These are phyloP conservation scores for Synanthedon vespiformis DNA, from an alignment of 2,888 invertebrate species.

Conservation along the genomic window DNA sequence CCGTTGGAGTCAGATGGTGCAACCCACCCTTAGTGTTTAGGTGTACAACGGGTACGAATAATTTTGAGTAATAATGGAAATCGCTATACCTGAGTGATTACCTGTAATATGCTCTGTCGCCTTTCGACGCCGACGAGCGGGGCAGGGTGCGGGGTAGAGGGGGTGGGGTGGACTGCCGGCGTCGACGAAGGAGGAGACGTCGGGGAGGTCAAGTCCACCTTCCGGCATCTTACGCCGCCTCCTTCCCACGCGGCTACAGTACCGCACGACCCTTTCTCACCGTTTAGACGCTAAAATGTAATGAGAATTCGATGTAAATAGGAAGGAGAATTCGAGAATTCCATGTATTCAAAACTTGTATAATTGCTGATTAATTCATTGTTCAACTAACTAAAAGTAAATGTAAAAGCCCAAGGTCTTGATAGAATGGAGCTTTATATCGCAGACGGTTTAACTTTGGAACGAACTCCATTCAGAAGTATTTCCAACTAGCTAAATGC, in stretches of 20 bases:
- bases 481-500: no score
- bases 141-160: slow-evolving; percentile 24
- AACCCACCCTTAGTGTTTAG: no score
- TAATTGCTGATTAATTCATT: no score
- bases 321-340: no score
- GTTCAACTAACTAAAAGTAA: no score
- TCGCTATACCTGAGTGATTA: slow-evolving; percentile 15
- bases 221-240: slow-evolving; percentile 72
- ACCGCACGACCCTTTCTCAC: slow-evolving; percentile 75
- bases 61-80: not conserved
- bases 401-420: no score
- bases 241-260: slow-evolving; percentile 77
- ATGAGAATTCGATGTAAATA: not conserved
- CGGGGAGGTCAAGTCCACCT: slow-evolving; percentile 63
- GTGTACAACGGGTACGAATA: no score
- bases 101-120: slow-evolving; percentile 67
- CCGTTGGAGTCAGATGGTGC: no score
- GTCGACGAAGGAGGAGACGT: slow-evolving; percentile 49
- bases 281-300: slow-evolving; percentile 67
- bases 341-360: no score
- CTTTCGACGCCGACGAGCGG: slow-evolving; percentile 53
- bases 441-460: no score
- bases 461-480: no score
- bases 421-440: not conserved
- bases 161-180: slow-evolving; percentile 47